Evolutionary conservation across 2,888 invertebrate genomes (phyloP).

Genomic region (Heliconius cydno): DNA sequence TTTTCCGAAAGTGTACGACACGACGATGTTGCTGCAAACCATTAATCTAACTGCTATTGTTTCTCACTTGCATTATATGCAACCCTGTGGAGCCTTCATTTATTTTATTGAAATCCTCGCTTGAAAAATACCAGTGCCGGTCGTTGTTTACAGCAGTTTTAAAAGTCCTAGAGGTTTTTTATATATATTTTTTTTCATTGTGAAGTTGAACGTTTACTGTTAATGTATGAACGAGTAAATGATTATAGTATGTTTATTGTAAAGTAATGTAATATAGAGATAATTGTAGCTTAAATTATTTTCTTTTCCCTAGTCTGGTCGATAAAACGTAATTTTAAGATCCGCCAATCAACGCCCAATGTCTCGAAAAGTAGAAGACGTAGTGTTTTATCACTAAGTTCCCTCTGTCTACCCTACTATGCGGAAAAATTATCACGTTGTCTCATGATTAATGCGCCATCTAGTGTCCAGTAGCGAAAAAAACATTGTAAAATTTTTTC

Average conservation of each 20-base stretch:
- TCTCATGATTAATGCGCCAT: conserved; percentile 21
- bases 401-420: too few relatives aligned
- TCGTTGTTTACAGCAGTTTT: neutral
- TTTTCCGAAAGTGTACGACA: conserved; percentile 50
- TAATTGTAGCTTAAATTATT: neutral
- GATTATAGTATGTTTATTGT: neutral
- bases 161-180: neutral
- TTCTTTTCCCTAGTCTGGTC: too few relatives aligned
- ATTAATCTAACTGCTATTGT: conserved; percentile 56
- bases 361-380: too few relatives aligned
- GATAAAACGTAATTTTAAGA: too few relatives aligned
- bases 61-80: conserved; percentile 48
- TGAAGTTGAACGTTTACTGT: neutral
- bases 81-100: conserved; percentile 39
- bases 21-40: conserved; percentile 47
- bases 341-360: too few relatives aligned
- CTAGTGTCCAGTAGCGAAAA: conserved; percentile 24
- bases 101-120: conserved; percentile 42
- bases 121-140: neutral
- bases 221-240: neutral
- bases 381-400: too few relatives aligned
- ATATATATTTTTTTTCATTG: neutral
- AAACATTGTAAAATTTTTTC: neutral
- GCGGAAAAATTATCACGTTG: too few relatives aligned
- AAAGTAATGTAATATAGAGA: neutral